Base-by-base conservation (phyloP, 1,140 invertebrate genomes). In the Eubasilissa regina region DNA sequence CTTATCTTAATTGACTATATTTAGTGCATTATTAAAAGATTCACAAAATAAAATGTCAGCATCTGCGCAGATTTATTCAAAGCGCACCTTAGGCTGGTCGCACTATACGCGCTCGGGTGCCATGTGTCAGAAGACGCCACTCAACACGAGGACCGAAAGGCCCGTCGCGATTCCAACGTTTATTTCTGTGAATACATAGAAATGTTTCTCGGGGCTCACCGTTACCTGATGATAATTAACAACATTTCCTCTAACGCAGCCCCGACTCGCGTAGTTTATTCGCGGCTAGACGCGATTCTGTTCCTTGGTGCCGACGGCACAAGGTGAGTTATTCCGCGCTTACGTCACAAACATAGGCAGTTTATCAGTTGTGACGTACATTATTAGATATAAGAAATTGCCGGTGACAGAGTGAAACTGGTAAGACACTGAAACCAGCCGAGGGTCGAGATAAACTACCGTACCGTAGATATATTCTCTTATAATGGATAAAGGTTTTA, bases 321-420 rank as follows among this genome's bases (percentile, higher is more conserved):
- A 62, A 62, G 60, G 60, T 13, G 8, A 25, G 13, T 62, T 62
- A 62, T 62, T 25, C 25, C 60, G 10, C 35, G 60, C 13, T 19
- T 21, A 0, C 19, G 13, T 35, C 25, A 13, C 60, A 9, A 25
- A 21, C 60, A 62, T 13, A 13, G 25, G 25, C 60, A 62, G 51
- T 60, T 79, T 77, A 72, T 81, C 68, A 60, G 68, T 45, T 66
- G 51, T 44, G 75, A 70, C 56, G 64, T 77, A 62, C 55, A 73
- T 77, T 81, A 81, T 81, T 77, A 79, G 73, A 81, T 79, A 81
- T 77, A 79, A 79, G 73, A 79, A 78, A 81, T 79, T 72, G 72
- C 77, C 70, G 77, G 45, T 68, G 77, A 75, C 80, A 81, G 78
- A 81, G 72, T 78, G 72, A 78, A 81, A 64, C 76, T 70, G 58